A percentile compares a stretch with the other conserved stretches of the same genome.
phyloP scores from a whole-genome alignment of 2,113 vertebrate genomes.

The Elgaria multicarinata region DNA sequence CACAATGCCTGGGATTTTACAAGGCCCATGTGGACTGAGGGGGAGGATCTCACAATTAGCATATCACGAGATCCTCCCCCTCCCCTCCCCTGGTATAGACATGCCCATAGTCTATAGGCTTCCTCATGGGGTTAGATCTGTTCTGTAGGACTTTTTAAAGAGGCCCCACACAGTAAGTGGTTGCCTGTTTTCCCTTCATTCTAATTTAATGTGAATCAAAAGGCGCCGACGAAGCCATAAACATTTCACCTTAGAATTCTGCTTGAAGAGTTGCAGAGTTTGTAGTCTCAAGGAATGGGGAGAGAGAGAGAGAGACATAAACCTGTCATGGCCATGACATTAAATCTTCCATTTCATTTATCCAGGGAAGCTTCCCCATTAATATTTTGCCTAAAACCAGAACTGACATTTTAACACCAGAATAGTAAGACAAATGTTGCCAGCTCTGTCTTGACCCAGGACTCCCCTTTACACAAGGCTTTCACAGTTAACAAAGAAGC shows the following conservation, averaged over 20 bases:
- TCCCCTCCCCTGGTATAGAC: no score
- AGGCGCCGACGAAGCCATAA: constrained; percentile 1
- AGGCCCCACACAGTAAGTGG: neutral
- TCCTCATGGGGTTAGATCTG: neutral
- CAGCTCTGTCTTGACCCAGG: constrained; percentile 23
- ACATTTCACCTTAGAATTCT: constrained; percentile 20
- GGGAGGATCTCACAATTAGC: no score
- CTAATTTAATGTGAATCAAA: constrained; percentile 40
- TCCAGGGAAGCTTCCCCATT: constrained; percentile 15
- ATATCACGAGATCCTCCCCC: no score
- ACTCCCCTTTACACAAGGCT: constrained; percentile 38
- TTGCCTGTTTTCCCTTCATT: neutral
- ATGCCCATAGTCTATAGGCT: neutral
- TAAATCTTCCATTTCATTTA: constrained; percentile 23
- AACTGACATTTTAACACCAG: constrained; percentile 43
- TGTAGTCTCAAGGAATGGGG: neutral
- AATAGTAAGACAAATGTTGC: constrained; percentile 15
- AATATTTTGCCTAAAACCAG: constrained; percentile 43
- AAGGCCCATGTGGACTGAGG: no score
- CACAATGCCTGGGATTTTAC: no score
- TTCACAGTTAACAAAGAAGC: constrained; percentile 38
- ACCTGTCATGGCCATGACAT: constrained; percentile 5
- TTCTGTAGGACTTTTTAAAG: neutral
- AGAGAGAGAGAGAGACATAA: constrained; percentile 23
- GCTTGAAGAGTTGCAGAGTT: constrained; percentile 25